A percentile compares a stretch with the other conserved stretches of the same genome.
Evolutionary conservation across 2,113 vertebrate species (phyloP).

Genomic region (Onychorhynchus coronatus): DNA sequence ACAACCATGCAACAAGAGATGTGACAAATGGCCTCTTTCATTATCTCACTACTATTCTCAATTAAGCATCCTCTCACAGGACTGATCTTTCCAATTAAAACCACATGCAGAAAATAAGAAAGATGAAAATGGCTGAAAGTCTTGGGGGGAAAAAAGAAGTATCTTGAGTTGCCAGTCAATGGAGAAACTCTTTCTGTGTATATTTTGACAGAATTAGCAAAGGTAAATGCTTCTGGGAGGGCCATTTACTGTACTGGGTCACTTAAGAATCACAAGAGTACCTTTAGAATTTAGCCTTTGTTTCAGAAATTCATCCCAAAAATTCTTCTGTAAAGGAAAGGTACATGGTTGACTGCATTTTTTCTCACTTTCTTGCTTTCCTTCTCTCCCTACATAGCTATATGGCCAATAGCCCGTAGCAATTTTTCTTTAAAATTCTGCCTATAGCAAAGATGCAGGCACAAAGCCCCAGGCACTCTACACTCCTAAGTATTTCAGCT

Average conservation of each 20-base stretch:
- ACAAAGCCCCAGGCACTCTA: not conserved
- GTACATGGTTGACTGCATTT: not conserved
- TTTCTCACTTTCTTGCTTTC: not conserved
- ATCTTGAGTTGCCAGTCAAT: not conserved
- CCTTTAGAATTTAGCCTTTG: not conserved
- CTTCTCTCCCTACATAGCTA: not conserved
- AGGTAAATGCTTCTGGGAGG: not conserved
- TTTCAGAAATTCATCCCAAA: not conserved
- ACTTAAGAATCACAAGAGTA: not conserved
- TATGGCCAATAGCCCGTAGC: not conserved
- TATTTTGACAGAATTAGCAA: not conserved
- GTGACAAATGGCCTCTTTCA: not conserved
- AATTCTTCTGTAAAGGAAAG: not conserved
- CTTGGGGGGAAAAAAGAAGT: not conserved
- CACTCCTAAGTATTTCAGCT: not conserved
- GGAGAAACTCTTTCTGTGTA: not conserved
- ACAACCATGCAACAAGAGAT: not conserved
- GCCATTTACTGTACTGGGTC: not conserved
- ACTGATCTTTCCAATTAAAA: constrained; percentile 18
- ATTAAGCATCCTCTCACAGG: constrained; percentile 24
- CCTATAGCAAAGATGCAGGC: not conserved
- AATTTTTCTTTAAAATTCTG: constrained; percentile 28
- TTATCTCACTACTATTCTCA: constrained; percentile 31
- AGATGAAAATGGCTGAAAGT: not conserved
- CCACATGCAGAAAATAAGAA: constrained; percentile 34